Evolutionary conservation across 2,797 vertebrate genomes (phyloP), one percentile per base, ranked within the genome.

Genomic region (Anabas testudineus): DNA sequence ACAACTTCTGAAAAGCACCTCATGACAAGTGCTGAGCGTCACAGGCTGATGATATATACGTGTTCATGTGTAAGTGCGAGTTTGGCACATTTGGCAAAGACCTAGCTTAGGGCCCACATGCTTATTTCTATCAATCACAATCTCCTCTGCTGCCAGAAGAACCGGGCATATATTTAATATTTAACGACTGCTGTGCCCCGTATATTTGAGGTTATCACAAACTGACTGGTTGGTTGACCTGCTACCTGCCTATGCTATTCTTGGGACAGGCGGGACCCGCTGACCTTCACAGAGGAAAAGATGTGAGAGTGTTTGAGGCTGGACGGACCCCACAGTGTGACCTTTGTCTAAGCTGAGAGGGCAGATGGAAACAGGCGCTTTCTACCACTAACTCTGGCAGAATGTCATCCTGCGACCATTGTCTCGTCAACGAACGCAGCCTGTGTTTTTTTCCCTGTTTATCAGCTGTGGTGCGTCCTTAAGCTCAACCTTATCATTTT

Each of bases 231-330:
- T 37, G 54, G 39, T 4, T 47, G 74, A 56, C 9, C n/a, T 32
- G n/a, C 37, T 56, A 59, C 57, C 60, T 58, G 57, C 74, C 42
- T 45, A n/a, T n/a, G 53, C 62, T 52, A 19, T 21, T 60, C 46
- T 79, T 59, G 70, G 73, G 85, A 75, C 69, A 52, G 52, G 53
- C 51, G 13, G 55, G 67, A 76, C 80, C 81, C 71, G 21, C 15
- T 85, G 82, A 87, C 88, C 84, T 85, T 87, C 74, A 71, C 61
- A 68, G 82, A 58, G 80, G 63, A 87, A 70, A n/a, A 86, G 85
- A 90, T 88, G 88, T 78, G 56, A 26, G 74, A 15, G 65, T 67
- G 78, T 66, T 52, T 67, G 70, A 69, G 67, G 65, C 53, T 26
- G 58, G 46, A 54, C 37, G 16, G 85, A 76, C 75, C 78, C 70